Base-by-base conservation (phyloP, 2,797 vertebrate genomes). In the Takifugu ocellatus region DNA sequence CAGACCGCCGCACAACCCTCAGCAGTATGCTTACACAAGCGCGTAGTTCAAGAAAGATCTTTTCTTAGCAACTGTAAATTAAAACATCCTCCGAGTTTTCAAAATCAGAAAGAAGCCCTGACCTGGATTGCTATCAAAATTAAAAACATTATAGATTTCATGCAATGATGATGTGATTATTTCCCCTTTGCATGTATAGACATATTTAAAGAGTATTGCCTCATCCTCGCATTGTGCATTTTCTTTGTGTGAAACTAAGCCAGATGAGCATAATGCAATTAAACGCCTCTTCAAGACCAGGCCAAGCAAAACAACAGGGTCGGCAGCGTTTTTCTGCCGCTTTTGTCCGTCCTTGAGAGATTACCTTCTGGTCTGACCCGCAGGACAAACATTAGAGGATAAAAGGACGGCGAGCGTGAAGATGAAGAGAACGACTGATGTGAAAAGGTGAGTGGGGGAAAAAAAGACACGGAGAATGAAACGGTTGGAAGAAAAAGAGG, bases 331-430 rank as follows among this genome's bases (percentile, higher is more conserved):
- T 66, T 66, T 60, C 53, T 44, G 29, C 62, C 61, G 59, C 62
- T 74, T 68, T 75, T 11, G 53, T 77, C 56, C 56, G 75, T 80
- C 75, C 79, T 81, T 77, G 66, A 76, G 74, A 85, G 72, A 77
- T 78, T 63, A 81, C 63, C 74, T 68, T 49, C 51, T 12, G 48
- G 71, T 66, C 75, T 79, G 50, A 79, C 57, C 66, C 63, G 57
- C 55, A 56, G 67, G 51, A 84, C 75, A 84, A 72, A 76, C 75
- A 82, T 78, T 66, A 77, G 70, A 29, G 54, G 54, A 81, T 67
- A 75, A 80, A 67, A 75, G 78, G 70, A 59, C 59, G 31, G 65
- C 52, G 47, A 53, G 48, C 46, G 49, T 51, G 45, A 67, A 66
- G 57, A 63, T 44, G 58, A 66, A 67, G 54, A 63, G 25, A 53